phyloP scores from a whole-genome alignment of 30 jellyfish, hydroid and myxozoan genomes.

The Hydractinia symbiolongicarpus region DNA sequence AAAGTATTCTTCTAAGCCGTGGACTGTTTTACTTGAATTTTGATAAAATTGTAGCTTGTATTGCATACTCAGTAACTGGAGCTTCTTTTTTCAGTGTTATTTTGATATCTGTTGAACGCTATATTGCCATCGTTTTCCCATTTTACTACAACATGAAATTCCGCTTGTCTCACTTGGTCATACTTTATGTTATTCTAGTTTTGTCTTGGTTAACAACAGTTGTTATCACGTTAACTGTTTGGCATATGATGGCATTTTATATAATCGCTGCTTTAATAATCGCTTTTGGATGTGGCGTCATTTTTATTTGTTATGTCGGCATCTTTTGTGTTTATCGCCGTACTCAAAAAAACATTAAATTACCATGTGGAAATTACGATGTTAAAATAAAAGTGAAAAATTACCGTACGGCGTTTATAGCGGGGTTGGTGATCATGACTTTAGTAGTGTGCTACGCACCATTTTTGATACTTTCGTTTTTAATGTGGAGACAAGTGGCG shows the following conservation, averaged over 20 bases:
- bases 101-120: conserved; percentile 9
- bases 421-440: background rate
- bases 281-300: background rate
- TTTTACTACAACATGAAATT: background rate
- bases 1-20: background rate
- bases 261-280: background rate
- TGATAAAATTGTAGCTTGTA: background rate
- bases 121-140: background rate
- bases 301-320: background rate
- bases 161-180: background rate
- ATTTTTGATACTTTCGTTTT: background rate
- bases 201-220: background rate
- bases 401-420: background rate
- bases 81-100: background rate
- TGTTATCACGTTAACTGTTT: background rate
- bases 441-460: conserved; percentile 7
- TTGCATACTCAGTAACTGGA: background rate
- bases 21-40: background rate
- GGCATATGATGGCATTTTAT: background rate
- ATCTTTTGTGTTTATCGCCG: background rate
- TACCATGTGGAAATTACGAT: background rate
- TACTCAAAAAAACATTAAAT: background rate
- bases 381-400: background rate
- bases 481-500: background rate
- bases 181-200: background rate